Base-by-base conservation (phyloP, 2,797 vertebrate genomes). In the Leptatherina wallacei region DNA sequence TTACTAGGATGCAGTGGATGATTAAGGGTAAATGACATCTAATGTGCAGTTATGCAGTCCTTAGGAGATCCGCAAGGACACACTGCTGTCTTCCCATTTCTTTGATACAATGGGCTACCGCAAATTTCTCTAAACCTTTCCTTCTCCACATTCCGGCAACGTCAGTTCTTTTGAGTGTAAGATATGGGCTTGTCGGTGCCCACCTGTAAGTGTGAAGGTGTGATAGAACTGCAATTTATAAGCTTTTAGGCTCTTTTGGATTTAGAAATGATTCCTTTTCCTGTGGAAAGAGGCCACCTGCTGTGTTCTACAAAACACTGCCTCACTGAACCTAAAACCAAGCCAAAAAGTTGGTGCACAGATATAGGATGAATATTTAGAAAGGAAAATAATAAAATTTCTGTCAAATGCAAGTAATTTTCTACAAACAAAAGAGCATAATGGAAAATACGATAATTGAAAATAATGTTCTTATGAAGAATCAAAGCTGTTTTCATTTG, bases 121-220 rank as follows among this genome's bases (percentile, higher is more conserved):
- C 65, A 83, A 65, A 84, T 82, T 61, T 83, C 64, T 75, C 75
- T 86, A 76, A 60, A 73, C 63, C 60, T 59, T 69, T 74, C 56
- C 30, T 64, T 61, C 60, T 73, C 62, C 33, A 51, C 49, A 44
- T 54, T 79, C 79, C 69, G 63, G 60, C 70, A 32, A 24, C 1
- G 30, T 81, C 81, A 55, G 64, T 79, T 82, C 79, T 68, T 82
- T 44, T 74, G 75, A 86, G 66, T 69, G 61, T 64, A 81, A 84
- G 77, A 82, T 87, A 82, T 70, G 59, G 55, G 73, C 69, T 85
- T 86, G 84, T 84, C 81, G 83, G 73, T 74, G 71, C 83, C 86
- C 75, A 83, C 71, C 57, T 55, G 68, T 44, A 3, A 82, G 58
- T 71, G 59, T 60, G 70, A 57, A 63, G 57, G 58, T 71, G 66